phyloP scores from a whole-genome alignment of 2,797 vertebrate species.

The Cercopithecus diana region DNA sequence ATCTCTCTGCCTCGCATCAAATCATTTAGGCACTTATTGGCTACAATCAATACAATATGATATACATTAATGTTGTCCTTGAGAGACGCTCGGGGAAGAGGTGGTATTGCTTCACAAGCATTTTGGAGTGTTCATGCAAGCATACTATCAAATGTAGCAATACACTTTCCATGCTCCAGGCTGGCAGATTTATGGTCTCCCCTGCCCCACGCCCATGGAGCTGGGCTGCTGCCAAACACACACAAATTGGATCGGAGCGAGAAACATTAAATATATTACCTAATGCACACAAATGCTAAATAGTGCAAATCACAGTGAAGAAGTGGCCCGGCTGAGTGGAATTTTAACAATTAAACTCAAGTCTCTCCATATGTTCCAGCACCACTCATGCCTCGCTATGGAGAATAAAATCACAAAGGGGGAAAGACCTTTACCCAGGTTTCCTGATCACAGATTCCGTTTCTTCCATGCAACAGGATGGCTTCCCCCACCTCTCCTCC shows the following conservation, averaged over 20 bases:
- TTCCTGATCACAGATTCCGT: background rate
- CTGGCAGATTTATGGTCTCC: slow-evolving; percentile 65
- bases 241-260: slow-evolving; percentile 69
- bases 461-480: background rate
- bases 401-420: background rate
- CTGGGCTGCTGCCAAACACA: slow-evolving; percentile 79
- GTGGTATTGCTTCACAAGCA: slow-evolving; percentile 74
- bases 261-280: slow-evolving; percentile 79
- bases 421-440: background rate
- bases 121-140: slow-evolving; percentile 56
- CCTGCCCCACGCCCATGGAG: slow-evolving; percentile 57
- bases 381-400: background rate
- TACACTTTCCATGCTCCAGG: background rate
- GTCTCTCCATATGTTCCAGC: slow-evolving; percentile 19
- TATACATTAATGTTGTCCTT: slow-evolving; percentile 86
- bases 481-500: background rate
- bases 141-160: background rate
- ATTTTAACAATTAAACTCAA: slow-evolving; percentile 59
- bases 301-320: slow-evolving; percentile 46
- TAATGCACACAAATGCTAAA: slow-evolving; percentile 79
- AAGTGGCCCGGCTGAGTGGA: slow-evolving; percentile 60
- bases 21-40: slow-evolving; percentile 88
- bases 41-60: slow-evolving; percentile 88
- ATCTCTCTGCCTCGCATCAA: slow-evolving; percentile 84
- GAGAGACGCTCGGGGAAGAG: slow-evolving; percentile 85